These are phyloP conservation scores for Siderastrea siderea DNA, from an alignment of 92 coral and sea anemone species.

Conservation along the genomic window DNA sequence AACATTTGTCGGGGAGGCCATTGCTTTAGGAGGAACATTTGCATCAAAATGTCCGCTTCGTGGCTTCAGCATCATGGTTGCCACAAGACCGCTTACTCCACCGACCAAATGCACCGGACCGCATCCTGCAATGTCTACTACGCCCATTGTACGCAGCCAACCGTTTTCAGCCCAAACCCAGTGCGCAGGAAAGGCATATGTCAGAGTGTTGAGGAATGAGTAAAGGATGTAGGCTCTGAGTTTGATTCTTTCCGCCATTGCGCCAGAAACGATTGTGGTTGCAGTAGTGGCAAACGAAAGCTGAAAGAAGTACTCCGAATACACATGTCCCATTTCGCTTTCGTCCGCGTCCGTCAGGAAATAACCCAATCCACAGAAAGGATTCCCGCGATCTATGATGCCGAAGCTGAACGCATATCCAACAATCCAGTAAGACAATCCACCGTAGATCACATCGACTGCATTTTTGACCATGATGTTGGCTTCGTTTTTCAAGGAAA, in stretches of 20 bases:
- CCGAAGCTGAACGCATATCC: slow-evolving; percentile 92
- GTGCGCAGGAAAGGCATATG: slow-evolving; percentile 92
- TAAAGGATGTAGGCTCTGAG: slow-evolving; percentile 83
- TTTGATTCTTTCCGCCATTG: slow-evolving; percentile 92
- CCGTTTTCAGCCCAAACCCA: slow-evolving; percentile 94
- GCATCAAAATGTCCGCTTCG: slow-evolving; percentile 74
- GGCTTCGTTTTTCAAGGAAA: slow-evolving; percentile 89
- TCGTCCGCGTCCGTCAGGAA: slow-evolving; percentile 85
- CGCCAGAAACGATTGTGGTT: slow-evolving; percentile 95
- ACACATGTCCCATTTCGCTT: slow-evolving; percentile 77
- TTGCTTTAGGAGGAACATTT: slow-evolving; percentile 52
- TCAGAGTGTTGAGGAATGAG: slow-evolving; percentile 87
- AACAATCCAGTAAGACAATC: slow-evolving; percentile 90
- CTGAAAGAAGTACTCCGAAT: slow-evolving; percentile 86
- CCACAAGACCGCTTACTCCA: slow-evolving; percentile 85
- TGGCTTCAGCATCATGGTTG: slow-evolving; percentile 86
- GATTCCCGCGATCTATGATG: slow-evolving; percentile 54
- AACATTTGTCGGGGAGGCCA: slow-evolving; percentile 98
- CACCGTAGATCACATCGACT: slow-evolving; percentile 92
- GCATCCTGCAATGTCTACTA: slow-evolving; percentile 90
- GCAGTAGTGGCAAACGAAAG: slow-evolving; percentile 93
- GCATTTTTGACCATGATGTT: slow-evolving; percentile 96
- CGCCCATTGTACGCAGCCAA: slow-evolving; percentile 78
- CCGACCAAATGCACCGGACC: slow-evolving; percentile 92
- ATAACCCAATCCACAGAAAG: slow-evolving; percentile 81